Evolutionary conservation across 1,140 invertebrate genomes (phyloP), one percentile per base, ranked within the genome.

Genomic region (Lysiphlebus fabarum): DNA sequence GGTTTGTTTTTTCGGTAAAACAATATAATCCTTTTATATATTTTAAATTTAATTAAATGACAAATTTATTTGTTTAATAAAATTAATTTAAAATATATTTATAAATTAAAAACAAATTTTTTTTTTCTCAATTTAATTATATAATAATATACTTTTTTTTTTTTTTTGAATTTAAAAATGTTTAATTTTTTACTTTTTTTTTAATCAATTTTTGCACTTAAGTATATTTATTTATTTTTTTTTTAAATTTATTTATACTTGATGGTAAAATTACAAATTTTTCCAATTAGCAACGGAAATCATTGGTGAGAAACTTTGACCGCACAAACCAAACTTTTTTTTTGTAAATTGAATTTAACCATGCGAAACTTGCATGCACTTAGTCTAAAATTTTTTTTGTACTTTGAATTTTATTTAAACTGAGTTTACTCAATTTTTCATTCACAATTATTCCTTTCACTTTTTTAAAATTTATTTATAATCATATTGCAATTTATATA

Each of bases 261-360:
- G 10, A 6, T 37, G 50, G n/a, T 40, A 37, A 8, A 50, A 48
- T 17, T 48, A 6, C 17, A 8, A n/a, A 10, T 58, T 42, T 40
- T 26, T 49, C 40, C 47, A 58, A 48, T 58, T 58, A 48, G 41
- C 56, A 58, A 58, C 56, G 56, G 56, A 58, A 42, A 38, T 58
- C 40, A 45, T 34, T 51, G 14, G 53, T 58, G 56, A 50, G 40
- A 58, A 53, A 51, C 56, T 40, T 58, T 58, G 56, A 58, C 47
- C 47, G 43, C 53, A 56, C 51, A 58, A 48, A 38, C 48, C 56
- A 58, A n/a, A 36, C 42, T 34, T 11, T 36, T 34, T 56, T 17
- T 58, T 48, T 43, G 51, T 40, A 48, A 51, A 50, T 36, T 34
- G 56, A 36, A 42, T 44, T 56, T 58, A 58, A 58, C 56, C 48